Evolutionary conservation across 2,113 vertebrate species (phyloP).

Genomic region (Clarias gariepinus): DNA sequence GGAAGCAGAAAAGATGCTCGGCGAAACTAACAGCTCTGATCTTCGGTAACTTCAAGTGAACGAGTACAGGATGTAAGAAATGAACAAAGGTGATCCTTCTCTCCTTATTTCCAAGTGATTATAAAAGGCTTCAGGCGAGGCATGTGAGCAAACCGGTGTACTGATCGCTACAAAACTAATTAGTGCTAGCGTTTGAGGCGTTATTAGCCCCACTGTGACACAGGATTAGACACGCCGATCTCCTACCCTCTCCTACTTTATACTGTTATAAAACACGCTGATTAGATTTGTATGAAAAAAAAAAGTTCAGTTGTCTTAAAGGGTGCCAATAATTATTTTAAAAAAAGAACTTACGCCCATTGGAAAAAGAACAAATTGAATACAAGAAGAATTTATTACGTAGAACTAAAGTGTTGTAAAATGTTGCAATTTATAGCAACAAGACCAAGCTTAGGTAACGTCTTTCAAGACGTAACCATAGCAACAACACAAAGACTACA

Average conservation of each 20-base stretch:
- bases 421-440: neutral
- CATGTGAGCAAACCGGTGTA: neutral
- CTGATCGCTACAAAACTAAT: neutral
- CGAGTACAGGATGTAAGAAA: neutral
- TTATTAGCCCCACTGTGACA: neutral
- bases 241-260: neutral
- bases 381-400: neutral
- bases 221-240: neutral
- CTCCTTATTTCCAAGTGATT: neutral
- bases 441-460: neutral
- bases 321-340: neutral
- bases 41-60: neutral
- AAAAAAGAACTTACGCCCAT: no score
- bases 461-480: neutral
- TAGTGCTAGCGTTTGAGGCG: neutral
- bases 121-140: neutral
- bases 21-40: neutral
- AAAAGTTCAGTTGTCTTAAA: neutral
- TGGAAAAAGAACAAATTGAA: neutral
- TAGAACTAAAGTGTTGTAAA: neutral
- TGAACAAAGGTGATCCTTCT: neutral
- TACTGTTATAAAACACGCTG: neutral
- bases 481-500: neutral
- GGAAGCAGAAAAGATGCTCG: neutral
- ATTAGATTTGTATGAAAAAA: neutral